Evolutionary conservation across 2,888 invertebrate genomes (phyloP), one percentile per base, ranked within the genome.

Genomic region (Eupelmus urozonus): DNA sequence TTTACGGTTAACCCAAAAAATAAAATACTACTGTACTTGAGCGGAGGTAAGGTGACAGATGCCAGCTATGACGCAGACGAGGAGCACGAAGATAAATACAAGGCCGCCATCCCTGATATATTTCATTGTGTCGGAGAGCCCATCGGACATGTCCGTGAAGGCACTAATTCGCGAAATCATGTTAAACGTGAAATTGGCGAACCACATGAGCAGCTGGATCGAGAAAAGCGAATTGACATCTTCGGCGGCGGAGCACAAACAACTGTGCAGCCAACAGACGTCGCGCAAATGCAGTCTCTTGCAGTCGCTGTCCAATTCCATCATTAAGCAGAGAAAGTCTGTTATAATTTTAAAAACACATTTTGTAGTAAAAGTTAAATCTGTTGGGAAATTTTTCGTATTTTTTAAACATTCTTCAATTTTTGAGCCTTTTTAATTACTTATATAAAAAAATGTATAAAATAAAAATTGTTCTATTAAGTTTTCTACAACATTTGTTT

Each of bases 201-300:
- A 83, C 85, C 86, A 86, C 5, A 85, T 27, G n/a, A 84, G 76
- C 27, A 86, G 66, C 23, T 84, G 84, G 1, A 80, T 51, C 34
- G 82, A 79, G 40, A 85, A 86, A 1, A 83, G 82, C 13, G 83
- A 82, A 65, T 86, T 85, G 9, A 85, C 76, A 53, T 78, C 78
- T 65, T 85, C 82, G 0, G 82, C 82, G 0, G 86, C 85, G 16
- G 80, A 82, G 4, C 70, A 80, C 11, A 86, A 73, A 40, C 81
- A 81, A 42, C 77, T 82, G 27, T 85, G 85, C 60, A 85, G 63
- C 83, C 85, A 85, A 81, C 84, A 85, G n/a, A 84, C 81, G 23
- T 86, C 83, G 18, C 69, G 57, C n/a, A 69, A 25, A 16, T 57
- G 42, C 4, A 69, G 29, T n/a, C 69, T 23, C 3, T 69, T 69